Evolutionary conservation across 64 coral and sea anemone species (phyloP).

Genomic region (Anthopleura sola): DNA sequence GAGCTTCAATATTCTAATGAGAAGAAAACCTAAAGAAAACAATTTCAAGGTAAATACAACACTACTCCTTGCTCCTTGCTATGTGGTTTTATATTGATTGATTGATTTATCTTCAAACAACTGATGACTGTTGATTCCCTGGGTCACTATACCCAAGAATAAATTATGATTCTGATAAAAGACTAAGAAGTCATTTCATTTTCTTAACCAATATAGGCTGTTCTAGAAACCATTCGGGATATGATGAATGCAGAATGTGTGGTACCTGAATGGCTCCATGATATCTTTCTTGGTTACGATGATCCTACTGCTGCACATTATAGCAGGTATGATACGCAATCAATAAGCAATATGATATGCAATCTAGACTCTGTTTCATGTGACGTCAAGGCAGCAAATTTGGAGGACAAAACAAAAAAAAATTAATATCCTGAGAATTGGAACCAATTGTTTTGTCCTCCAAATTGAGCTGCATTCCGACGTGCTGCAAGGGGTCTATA

Average conservation of each 20-base stretch:
- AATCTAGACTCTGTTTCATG: too few relatives aligned
- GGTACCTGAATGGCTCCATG: constrained; percentile 97
- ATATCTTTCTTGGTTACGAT: constrained; percentile 98
- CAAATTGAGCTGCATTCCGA: too few relatives aligned
- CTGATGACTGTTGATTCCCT: too few relatives aligned
- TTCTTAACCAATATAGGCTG: constrained; percentile 50
- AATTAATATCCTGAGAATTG: too few relatives aligned
- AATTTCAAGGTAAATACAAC: constrained; percentile 85
- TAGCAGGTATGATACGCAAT: constrained; percentile 38
- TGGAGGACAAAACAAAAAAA: too few relatives aligned
- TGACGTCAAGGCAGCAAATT: too few relatives aligned
- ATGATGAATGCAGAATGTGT: constrained; percentile 97
- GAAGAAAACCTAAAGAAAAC: constrained; percentile 98
- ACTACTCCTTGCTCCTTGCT: neutral
- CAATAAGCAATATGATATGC: too few relatives aligned
- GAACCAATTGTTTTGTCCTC: too few relatives aligned
- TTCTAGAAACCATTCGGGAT: constrained; percentile 94
- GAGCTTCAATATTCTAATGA: constrained; percentile 87
- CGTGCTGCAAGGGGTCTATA: too few relatives aligned
- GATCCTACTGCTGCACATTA: constrained; percentile 92
- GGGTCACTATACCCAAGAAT: too few relatives aligned
- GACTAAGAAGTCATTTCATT: neutral
- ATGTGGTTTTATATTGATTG: too few relatives aligned
- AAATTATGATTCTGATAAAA: neutral
- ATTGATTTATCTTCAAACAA: too few relatives aligned